Evolutionary conservation across 2,113 vertebrate species (phyloP).

Genomic region (Amazona guildingii): DNA sequence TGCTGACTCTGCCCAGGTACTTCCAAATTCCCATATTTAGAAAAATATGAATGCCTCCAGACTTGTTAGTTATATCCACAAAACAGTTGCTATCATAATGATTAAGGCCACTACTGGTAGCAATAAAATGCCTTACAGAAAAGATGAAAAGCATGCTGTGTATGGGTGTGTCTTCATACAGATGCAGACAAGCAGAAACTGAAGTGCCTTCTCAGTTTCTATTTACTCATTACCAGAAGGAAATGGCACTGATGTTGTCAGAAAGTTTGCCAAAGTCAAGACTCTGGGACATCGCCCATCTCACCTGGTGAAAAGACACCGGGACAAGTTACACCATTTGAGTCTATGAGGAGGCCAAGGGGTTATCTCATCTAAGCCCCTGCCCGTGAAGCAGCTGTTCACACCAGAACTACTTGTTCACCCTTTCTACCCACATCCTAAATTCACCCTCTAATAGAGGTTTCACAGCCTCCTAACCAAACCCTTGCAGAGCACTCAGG

Average conservation of each 20-base stretch:
- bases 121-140: neutral
- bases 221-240: neutral
- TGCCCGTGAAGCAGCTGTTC: neutral
- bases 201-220: neutral
- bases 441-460: rapidly evolving
- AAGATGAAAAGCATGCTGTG: neutral
- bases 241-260: neutral
- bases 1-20: neutral
- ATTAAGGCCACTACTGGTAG: neutral
- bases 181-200: neutral
- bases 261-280: neutral
- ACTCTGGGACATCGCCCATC: neutral
- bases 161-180: neutral
- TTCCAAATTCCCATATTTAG: neutral
- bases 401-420: neutral
- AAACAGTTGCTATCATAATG: neutral
- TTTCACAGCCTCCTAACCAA: neutral
- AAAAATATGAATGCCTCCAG: neutral
- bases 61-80: neutral
- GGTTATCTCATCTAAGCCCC: neutral
- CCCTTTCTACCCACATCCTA: rapidly evolving
- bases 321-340: neutral
- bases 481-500: neutral
- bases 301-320: neutral
- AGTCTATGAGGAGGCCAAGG: neutral